phyloP scores from a whole-genome alignment of 2,888 invertebrate species.

The Drosophila parthenogenetica region DNA sequence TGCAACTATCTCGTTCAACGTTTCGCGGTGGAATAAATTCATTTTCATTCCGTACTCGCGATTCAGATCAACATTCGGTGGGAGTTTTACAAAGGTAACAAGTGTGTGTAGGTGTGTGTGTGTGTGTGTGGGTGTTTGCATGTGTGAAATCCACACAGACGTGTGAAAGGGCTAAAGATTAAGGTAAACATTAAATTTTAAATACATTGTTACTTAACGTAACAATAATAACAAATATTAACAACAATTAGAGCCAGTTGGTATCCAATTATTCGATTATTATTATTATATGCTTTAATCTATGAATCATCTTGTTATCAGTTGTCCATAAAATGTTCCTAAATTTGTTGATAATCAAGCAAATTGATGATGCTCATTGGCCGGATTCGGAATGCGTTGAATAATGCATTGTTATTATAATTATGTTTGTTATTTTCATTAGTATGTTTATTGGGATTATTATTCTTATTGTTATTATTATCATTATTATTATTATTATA shows the following conservation, averaged over 20 bases:
- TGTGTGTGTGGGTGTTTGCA: slow-evolving; percentile 22
- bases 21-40: slow-evolving; percentile 79
- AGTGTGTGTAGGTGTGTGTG: slow-evolving; percentile 6
- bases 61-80: slow-evolving; percentile 49
- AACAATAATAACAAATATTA: slow-evolving; percentile 52
- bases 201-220: slow-evolving; percentile 30
- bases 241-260: slow-evolving; percentile 63
- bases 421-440: too few relatives aligned
- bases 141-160: slow-evolving; percentile 53
- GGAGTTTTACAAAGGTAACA: slow-evolving; percentile 47
- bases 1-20: slow-evolving; percentile 79
- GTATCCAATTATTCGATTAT: not conserved
- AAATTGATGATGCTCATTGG: too few relatives aligned
- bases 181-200: slow-evolving; percentile 64
- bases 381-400: too few relatives aligned
- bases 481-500: too few relatives aligned
- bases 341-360: too few relatives aligned
- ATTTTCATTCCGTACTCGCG: slow-evolving; percentile 57
- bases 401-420: too few relatives aligned
- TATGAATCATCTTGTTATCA: not conserved
- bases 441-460: too few relatives aligned
- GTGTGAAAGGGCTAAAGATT: slow-evolving; percentile 75
- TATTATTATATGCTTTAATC: not conserved
- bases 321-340: too few relatives aligned
- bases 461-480: too few relatives aligned